These are phyloP conservation scores for Rhadina sibilatrix DNA, from an alignment of 2,113 vertebrate species.

Conservation along the genomic window DNA sequence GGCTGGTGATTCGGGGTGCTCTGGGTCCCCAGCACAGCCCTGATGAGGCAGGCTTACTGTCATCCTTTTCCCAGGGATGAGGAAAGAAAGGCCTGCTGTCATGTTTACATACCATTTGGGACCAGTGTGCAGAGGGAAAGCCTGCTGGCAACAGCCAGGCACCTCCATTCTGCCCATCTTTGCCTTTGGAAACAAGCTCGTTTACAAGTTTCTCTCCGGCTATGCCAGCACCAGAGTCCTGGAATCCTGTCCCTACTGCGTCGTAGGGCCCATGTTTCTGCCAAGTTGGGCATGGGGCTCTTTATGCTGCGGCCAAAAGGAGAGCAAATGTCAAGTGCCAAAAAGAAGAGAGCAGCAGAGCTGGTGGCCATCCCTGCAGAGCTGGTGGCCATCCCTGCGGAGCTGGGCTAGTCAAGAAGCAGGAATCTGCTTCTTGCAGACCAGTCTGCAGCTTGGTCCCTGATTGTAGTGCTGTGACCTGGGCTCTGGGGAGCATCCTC, in stretches of 20 bases:
- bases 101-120: conserved; percentile 3
- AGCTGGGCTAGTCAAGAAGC: not conserved
- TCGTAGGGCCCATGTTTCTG: not conserved
- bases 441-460: not conserved
- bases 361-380: not conserved
- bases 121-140: not conserved
- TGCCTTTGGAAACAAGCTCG: conserved; percentile 17
- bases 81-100: not conserved
- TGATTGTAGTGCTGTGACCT: conserved; percentile 42
- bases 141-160: not conserved
- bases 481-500: conserved; percentile 37
- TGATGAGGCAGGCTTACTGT: not conserved
- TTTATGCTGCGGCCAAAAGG: conserved; percentile 10
- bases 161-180: not conserved
- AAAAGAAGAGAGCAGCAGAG: not conserved
- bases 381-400: not conserved
- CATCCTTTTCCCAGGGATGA: not conserved
- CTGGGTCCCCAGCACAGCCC: not conserved
- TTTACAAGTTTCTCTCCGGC: conserved; percentile 44
- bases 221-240: not conserved
- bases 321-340: conserved; percentile 60
- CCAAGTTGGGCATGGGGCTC: not conserved
- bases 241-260: not conserved
- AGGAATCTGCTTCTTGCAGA: not conserved
- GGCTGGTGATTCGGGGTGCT: not conserved